phyloP scores from a whole-genome alignment of 2,888 invertebrate genomes.

The Cancer borealis region DNA sequence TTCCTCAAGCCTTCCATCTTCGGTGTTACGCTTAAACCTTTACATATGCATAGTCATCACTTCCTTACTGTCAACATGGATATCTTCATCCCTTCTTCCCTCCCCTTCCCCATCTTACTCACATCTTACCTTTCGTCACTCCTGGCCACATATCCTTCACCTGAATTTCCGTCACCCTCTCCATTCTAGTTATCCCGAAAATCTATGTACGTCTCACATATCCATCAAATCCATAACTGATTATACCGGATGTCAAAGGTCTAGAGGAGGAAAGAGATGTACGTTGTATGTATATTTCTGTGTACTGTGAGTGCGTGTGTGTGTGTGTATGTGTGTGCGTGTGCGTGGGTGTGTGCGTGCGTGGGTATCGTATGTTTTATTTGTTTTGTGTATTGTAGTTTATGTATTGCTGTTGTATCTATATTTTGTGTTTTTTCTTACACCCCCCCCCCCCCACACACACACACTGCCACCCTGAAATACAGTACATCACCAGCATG shows the following conservation, averaged over 20 bases:
- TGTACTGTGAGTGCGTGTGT: not conserved
- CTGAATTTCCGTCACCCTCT: not conserved
- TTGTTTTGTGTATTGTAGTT: not conserved
- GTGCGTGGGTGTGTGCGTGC: not conserved
- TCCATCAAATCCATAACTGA: not conserved
- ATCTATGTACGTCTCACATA: not conserved
- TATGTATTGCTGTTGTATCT: not conserved
- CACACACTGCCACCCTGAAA: not conserved
- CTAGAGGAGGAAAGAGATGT: not conserved
- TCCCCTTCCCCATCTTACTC: not conserved
- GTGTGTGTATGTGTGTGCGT: not conserved
- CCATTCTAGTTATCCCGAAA: not conserved
- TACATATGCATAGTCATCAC: not conserved
- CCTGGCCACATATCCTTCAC: not conserved
- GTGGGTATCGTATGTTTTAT: not conserved
- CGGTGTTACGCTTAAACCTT: slow-evolving; percentile 1
- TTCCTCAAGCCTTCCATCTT: not conserved
- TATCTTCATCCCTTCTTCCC: not conserved
- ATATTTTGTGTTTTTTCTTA: not conserved
- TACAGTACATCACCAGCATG: not conserved
- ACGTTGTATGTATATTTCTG: not conserved
- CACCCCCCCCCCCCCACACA: not conserved
- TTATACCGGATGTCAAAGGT: not conserved
- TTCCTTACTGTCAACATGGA: not conserved
- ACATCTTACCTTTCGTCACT: not conserved